Percentiles rank a stretch among this genome's conserved stretches.
Conservation (phyloP, 2,797 vertebrate genomes). For the Malacoraja senta region DNA sequence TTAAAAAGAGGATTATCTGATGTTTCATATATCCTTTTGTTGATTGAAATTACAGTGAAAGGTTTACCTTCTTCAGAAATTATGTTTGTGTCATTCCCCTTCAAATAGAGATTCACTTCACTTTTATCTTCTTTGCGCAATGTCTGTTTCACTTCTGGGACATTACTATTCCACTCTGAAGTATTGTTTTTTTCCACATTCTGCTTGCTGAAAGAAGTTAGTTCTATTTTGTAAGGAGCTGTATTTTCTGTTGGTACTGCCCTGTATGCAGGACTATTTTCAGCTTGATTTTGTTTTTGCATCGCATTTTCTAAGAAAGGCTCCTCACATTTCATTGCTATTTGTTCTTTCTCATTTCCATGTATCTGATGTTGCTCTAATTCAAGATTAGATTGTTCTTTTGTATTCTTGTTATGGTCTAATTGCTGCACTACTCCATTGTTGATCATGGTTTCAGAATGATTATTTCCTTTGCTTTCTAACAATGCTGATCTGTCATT, state of each 20-base stretch:
- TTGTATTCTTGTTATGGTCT: not conserved
- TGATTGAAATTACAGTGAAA: conserved; percentile 63
- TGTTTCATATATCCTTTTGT: conserved; percentile 62
- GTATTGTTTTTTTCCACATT: conserved; percentile 39
- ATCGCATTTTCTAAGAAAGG: conserved; percentile 65
- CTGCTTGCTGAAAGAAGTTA: conserved; percentile 39
- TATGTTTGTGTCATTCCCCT: not conserved
- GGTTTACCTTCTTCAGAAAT: conserved; percentile 40
- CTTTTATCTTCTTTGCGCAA: conserved; percentile 40
- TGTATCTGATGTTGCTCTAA: not conserved
- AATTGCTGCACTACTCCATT: not conserved
- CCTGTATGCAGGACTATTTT: conserved; percentile 45
- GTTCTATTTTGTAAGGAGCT: conserved; percentile 20
- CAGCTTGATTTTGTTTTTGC: conserved; percentile 42
- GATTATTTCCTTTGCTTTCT: not conserved
- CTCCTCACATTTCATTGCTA: conserved; percentile 54
- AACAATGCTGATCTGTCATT: not conserved
- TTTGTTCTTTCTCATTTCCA: not conserved
- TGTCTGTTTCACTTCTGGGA: conserved; percentile 31
- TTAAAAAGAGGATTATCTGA: conserved; percentile 53
- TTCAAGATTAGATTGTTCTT: not conserved
- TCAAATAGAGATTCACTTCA: conserved; percentile 25
- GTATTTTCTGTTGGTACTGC: conserved; percentile 42
- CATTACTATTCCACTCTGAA: conserved; percentile 39
- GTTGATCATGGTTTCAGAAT: not conserved